Conservation (phyloP, 1,140 invertebrate species). For the Atopsyche davidsoni region DNA sequence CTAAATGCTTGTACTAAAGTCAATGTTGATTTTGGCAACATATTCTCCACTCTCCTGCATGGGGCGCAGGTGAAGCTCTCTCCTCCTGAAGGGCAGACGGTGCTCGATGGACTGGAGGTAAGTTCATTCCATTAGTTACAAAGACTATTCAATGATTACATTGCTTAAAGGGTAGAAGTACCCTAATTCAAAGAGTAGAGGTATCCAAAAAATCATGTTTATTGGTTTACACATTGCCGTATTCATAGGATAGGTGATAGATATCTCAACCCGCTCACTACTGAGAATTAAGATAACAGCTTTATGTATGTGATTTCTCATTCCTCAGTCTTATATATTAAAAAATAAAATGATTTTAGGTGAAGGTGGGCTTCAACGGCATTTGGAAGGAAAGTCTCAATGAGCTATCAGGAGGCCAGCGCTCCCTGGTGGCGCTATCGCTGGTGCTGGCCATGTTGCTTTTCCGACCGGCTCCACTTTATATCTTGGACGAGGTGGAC, state of each 20-base stretch:
- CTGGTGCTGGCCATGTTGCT: constrained; percentile 93
- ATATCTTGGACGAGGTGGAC: constrained; percentile 99
- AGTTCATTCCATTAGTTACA: too few relatives aligned
- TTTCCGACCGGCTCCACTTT: constrained; percentile 97
- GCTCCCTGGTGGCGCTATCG: constrained; percentile 93
- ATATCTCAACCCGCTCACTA: too few relatives aligned
- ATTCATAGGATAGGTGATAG: too few relatives aligned
- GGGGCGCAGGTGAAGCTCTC: constrained; percentile 81
- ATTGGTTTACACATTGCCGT: too few relatives aligned
- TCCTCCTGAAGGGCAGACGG: constrained; percentile 65
- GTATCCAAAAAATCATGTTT: too few relatives aligned
- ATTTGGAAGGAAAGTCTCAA: constrained; percentile 95
- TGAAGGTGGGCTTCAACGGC: constrained; percentile 88
- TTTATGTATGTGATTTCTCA: neutral
- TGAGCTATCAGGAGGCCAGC: constrained; percentile 94
- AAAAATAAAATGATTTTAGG: constrained; percentile 50
- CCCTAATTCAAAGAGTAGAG: too few relatives aligned
- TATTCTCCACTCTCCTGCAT: constrained; percentile 87
- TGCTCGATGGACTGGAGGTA: constrained; percentile 85
- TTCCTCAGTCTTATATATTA: neutral
- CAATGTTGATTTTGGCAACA: constrained; percentile 91
- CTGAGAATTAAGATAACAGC: too few relatives aligned
- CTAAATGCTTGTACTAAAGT: constrained; percentile 77
- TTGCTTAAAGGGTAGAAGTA: too few relatives aligned
- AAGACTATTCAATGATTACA: too few relatives aligned